Conservation (phyloP, 2,888 invertebrate species). For the Chymomyza procnemis region DNA sequence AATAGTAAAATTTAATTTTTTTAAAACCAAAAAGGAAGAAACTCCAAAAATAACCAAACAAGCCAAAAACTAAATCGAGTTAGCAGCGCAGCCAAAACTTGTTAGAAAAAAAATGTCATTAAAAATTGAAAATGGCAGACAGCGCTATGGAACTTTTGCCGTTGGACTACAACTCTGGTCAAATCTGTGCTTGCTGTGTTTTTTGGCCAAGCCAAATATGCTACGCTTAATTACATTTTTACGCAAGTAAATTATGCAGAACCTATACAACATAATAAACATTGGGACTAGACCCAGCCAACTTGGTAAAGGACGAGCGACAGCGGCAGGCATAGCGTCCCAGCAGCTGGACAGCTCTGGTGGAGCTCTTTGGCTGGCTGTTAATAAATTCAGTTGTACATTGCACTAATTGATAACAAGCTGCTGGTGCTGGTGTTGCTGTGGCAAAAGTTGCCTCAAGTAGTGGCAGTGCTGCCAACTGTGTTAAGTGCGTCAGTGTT, state of each 20-base stretch:
- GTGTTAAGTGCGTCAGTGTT: slow-evolving; percentile 15
- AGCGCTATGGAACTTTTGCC: not conserved
- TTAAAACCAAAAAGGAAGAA: slow-evolving; percentile 7
- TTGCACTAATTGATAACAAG: slow-evolving; percentile 70
- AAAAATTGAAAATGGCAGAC: slow-evolving; percentile 44
- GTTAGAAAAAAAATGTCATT: slow-evolving; percentile 37
- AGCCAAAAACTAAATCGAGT: not conserved
- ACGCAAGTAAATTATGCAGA: slow-evolving; percentile 64
- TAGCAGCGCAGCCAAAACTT: not conserved
- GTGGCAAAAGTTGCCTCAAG: slow-evolving; percentile 38
- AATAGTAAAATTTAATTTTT: slow-evolving; percentile 8
- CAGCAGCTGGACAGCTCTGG: slow-evolving; percentile 16
- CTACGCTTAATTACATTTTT: slow-evolving; percentile 68
- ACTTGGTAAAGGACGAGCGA: not conserved
- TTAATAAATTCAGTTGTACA: slow-evolving; percentile 61
- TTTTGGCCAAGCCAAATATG: slow-evolving; percentile 15
- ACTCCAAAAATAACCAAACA: slow-evolving; percentile 10
- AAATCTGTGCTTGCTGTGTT: not conserved
- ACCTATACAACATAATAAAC: slow-evolving; percentile 62
- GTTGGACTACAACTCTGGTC: not conserved
- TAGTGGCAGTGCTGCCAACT: not conserved
- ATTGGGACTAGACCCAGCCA: slow-evolving; percentile 33
- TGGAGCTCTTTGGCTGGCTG: slow-evolving; percentile 45
- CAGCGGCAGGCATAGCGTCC: not conserved
- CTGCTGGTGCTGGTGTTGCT: slow-evolving; percentile 6